phyloP scores from a whole-genome alignment of 2,113 vertebrate species.

The Microcebus griseorufus region DNA sequence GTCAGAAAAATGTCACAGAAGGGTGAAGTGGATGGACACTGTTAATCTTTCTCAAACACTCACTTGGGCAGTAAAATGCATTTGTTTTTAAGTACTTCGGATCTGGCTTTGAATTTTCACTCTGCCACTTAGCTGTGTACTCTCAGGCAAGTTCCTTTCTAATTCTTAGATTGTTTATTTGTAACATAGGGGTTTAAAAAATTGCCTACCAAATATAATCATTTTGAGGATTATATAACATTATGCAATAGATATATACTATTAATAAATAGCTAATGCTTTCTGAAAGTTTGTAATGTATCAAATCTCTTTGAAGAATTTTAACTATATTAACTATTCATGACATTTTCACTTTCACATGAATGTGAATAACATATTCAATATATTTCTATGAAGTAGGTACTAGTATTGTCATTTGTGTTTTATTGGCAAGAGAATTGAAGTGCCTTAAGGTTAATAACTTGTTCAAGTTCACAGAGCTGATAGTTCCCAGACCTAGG shows the following conservation, averaged over 20 bases:
- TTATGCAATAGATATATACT: neutral
- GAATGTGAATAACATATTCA: neutral
- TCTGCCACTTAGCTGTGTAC: neutral
- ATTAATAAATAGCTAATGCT: neutral
- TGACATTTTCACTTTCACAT: neutral
- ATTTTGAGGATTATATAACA: neutral
- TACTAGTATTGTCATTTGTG: neutral
- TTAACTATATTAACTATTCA: neutral
- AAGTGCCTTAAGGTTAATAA: constrained; percentile 1
- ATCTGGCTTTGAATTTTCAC: neutral
- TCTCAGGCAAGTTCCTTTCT: neutral
- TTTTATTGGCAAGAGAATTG: constrained; percentile 33
- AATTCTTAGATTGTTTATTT: neutral
- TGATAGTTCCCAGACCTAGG: neutral
- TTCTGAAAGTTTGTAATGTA: neutral
- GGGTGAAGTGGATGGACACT: neutral
- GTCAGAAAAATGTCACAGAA: neutral
- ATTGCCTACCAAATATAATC: neutral
- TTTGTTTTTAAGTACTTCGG: neutral
- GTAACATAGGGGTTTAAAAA: neutral
- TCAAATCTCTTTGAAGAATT: neutral
- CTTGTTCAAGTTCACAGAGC: neutral
- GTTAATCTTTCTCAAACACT: neutral
- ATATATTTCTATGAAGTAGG: neutral
- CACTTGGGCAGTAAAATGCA: neutral